Evolutionary conservation across 2,888 invertebrate species (phyloP).

Genomic region (Selenia dentaria): DNA sequence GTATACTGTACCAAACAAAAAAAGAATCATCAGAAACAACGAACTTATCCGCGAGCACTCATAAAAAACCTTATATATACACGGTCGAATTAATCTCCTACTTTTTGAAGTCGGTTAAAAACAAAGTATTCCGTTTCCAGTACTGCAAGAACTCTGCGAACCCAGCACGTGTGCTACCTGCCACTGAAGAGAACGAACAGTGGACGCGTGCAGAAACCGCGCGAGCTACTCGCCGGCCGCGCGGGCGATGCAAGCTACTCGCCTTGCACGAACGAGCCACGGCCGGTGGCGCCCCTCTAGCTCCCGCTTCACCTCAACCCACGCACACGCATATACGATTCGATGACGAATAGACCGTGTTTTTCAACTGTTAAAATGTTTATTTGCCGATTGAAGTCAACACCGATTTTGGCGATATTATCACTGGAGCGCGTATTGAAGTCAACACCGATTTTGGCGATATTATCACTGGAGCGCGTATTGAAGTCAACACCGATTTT

Average conservation of each 20-base stretch:
- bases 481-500: too few relatives aligned
- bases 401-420: too few relatives aligned
- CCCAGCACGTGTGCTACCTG: slow-evolving; percentile 70
- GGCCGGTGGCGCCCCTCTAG: slow-evolving; percentile 54
- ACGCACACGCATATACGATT: slow-evolving; percentile 90
- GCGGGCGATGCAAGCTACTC: slow-evolving; percentile 53
- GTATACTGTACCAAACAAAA: too few relatives aligned
- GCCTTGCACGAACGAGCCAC: slow-evolving; percentile 36
- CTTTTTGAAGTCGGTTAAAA: not conserved
- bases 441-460: too few relatives aligned
- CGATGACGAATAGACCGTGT: slow-evolving; percentile 83
- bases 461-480: too few relatives aligned
- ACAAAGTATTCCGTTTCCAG: slow-evolving; percentile 45
- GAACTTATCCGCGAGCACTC: too few relatives aligned
- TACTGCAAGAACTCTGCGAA: slow-evolving; percentile 54
- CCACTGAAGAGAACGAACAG: slow-evolving; percentile 89
- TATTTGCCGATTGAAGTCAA: too few relatives aligned
- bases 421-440: too few relatives aligned
- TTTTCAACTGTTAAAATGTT: too few relatives aligned
- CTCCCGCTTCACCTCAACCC: slow-evolving; percentile 85
- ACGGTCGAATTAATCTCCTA: too few relatives aligned
- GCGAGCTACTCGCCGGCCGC: slow-evolving; percentile 71
- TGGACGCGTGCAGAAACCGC: slow-evolving; percentile 90
- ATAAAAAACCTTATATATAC: too few relatives aligned
- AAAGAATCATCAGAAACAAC: too few relatives aligned